Base-by-base conservation (phyloP, 2,113 vertebrate genomes). In the Hylia prasina region DNA sequence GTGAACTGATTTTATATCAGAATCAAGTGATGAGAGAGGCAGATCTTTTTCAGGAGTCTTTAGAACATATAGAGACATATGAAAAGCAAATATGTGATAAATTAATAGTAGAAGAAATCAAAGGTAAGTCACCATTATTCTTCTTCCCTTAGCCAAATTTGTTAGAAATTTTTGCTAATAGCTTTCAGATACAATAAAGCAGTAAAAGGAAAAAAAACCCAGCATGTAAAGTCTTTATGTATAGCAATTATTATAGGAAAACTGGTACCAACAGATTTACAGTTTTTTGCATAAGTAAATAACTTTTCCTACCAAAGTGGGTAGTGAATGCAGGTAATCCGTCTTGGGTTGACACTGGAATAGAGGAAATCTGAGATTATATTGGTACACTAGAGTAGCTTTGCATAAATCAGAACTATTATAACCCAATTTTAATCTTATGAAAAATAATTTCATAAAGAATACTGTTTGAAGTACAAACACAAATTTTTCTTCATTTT, bases 21-120 rank as follows among this genome's bases (percentile, higher is more conserved):
- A 98, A 98, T 95, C 98, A 98, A 97, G 98, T 98, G 77, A 98
- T 98, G 98, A 97, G 97, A 96, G 98, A 98, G 80, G 98, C 98
- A 95, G 97, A 98, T 94, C 95, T 98, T 10, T 98, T 98, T 97
- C 97, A 98, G 80, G 97, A 98, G 82, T 98, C 98, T 89, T 95
- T 98, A 96, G 96, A 98, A 92, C 98, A 98, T 85, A 97, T 98
- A 97, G 97, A 98, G 95, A 98, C 92, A 10, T 98, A 98, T 28
- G 98, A 98, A 89, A 98, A 98, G 76, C 98, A 98, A 95, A 98
- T 98, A 97, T 98, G 98, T 96, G 98, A 98, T 97, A 98, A 98
- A 94, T 96, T 98, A 94, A 94, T 96, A 81, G 96, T 98, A 82
- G 97, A 98, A 87, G 98, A 98, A 98, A 98, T 98, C 92, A 98